A percentile compares a stretch with the other conserved stretches of the same genome.
phyloP scores from a whole-genome alignment of 2,888 invertebrate species.

The Lydus trimaculatus region DNA sequence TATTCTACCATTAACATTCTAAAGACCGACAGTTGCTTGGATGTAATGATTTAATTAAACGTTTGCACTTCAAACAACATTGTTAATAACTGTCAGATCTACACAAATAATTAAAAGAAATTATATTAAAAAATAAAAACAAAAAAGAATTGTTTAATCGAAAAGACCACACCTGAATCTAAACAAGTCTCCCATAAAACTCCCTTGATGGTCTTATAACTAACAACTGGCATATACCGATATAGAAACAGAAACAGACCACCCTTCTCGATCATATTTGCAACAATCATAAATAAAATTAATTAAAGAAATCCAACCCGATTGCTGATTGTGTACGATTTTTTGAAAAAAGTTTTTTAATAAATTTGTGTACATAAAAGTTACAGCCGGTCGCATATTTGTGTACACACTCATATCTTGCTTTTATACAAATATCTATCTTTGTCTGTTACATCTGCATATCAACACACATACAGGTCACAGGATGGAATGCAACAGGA shows the following conservation, averaged over 20 bases:
- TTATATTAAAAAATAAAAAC: background rate
- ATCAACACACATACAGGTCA: slow-evolving; percentile 13
- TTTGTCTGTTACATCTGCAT: slow-evolving; percentile 29
- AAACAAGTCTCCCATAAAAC: slow-evolving; percentile 21
- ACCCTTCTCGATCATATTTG: slow-evolving; percentile 14
- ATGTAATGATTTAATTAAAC: slow-evolving; percentile 29
- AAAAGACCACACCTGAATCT: slow-evolving; percentile 26
- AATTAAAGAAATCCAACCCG: background rate
- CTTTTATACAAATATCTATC: slow-evolving; percentile 18
- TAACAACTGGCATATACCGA: background rate
- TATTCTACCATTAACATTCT: slow-evolving; percentile 19
- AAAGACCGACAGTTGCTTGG: slow-evolving; percentile 13
- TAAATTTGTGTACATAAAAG: background rate
- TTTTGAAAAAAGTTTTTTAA: background rate
- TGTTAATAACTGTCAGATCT: slow-evolving; percentile 15
- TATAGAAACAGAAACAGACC: background rate
- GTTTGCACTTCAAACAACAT: slow-evolving; percentile 11
- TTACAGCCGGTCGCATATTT: slow-evolving; percentile 34
- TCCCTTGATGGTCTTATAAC: slow-evolving; percentile 1
- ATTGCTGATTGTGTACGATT: background rate
- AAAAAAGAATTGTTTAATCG: slow-evolving; percentile 7
- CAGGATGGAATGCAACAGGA: slow-evolving; percentile 4
- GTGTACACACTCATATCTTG: slow-evolving; percentile 29
- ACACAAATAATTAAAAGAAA: background rate
- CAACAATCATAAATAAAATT: background rate